A percentile compares a stretch with the other conserved stretches of the same genome.
These are phyloP conservation scores for Aphelenchoides fujianensis DNA, from an alignment of 1,140 invertebrate species.

Conservation along the genomic window DNA sequence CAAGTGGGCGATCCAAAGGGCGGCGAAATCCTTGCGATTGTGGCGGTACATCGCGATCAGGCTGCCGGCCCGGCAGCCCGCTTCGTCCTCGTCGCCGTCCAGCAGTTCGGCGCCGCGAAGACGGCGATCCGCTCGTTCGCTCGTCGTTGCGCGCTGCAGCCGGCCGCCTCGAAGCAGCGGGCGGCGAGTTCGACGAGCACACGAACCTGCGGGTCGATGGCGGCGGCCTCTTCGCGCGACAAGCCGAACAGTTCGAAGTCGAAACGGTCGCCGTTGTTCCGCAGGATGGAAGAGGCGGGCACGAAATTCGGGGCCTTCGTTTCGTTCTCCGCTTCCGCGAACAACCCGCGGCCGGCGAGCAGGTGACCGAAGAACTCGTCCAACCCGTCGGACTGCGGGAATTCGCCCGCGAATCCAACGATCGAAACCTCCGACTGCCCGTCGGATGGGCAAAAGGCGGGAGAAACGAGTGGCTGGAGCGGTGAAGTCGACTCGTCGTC, in stretches of 20 bases:
- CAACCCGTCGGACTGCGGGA: conserved; percentile 25
- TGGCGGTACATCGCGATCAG: conserved; percentile 34
- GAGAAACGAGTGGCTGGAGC: no score
- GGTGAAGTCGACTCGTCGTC: no score
- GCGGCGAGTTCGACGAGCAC: background rate
- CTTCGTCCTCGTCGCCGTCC: background rate
- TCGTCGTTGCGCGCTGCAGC: background rate
- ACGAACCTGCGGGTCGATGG: conserved; percentile 7
- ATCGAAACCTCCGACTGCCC: conserved; percentile 13
- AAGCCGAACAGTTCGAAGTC: conserved; percentile 20
- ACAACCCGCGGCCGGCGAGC: conserved; percentile 5
- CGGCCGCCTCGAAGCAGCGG: conserved; percentile 10
- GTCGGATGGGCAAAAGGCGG: background rate
- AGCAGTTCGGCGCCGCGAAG: conserved; percentile 33
- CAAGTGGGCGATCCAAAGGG: conserved; percentile 33
- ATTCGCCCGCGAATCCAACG: conserved; percentile 30
- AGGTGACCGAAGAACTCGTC: conserved; percentile 33
- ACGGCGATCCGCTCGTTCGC: conserved; percentile 13
- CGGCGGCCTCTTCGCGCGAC: background rate
- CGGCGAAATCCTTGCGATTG: conserved; percentile 40
- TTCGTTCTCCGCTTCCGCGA: conserved; percentile 4
- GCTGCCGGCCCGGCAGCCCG: conserved; percentile 5
- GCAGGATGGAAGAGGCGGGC: background rate
- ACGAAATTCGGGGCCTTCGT: no score
- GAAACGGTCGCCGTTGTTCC: background rate